phyloP scores from a whole-genome alignment of 2,888 invertebrate genomes.

The Tuberolachnus salignus region DNA sequence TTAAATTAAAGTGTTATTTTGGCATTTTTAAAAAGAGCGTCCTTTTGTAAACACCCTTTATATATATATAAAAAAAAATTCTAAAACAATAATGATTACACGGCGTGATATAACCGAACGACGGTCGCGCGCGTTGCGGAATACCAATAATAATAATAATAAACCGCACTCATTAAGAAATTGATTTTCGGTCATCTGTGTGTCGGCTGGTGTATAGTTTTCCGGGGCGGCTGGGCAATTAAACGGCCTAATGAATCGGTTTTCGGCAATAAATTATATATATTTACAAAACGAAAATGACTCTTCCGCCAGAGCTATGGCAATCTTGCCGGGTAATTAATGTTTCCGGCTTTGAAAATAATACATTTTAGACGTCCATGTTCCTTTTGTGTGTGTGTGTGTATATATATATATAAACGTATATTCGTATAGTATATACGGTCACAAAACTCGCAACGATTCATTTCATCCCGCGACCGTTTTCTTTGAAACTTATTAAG shows the following conservation, averaged over 20 bases:
- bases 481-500: constrained; percentile 38
- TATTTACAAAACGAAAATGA: constrained; percentile 3
- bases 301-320: neutral
- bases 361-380: constrained; percentile 43
- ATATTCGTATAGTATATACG: no score
- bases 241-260: constrained; percentile 48
- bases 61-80: neutral
- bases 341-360: constrained; percentile 47
- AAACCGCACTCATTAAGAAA: constrained; percentile 13
- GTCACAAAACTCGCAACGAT: neutral
- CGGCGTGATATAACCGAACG: no score
- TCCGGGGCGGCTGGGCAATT: constrained; percentile 21
- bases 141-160: no score
- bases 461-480: constrained; percentile 24
- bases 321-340: constrained; percentile 42
- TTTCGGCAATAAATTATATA: constrained; percentile 50
- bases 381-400: no score
- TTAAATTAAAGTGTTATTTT: no score
- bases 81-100: neutral
- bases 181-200: constrained; percentile 47
- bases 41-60: no score
- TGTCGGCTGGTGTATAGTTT: constrained; percentile 14
- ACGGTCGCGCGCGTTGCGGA: no score
- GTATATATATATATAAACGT: no score
- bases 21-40: no score